Conservation (phyloP, 2,113 vertebrate species). For the Sclerurus mexicanus region DNA sequence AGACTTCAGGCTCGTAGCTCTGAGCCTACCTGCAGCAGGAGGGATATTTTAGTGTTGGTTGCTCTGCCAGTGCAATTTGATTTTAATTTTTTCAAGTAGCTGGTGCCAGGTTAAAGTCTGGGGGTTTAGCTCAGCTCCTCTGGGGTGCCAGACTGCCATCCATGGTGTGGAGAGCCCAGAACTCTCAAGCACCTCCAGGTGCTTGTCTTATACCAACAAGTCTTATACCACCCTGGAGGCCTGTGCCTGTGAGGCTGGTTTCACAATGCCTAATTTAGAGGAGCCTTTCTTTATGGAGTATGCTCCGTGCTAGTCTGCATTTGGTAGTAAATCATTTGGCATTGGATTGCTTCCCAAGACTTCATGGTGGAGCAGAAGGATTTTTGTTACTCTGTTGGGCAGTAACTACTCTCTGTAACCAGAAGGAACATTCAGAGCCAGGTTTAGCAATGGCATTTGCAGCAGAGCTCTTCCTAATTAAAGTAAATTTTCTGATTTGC, state of each 20-base stretch:
- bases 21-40: not conserved
- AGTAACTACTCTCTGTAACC: not conserved
- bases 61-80: not conserved
- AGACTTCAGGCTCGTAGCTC: not conserved
- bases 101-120: not conserved
- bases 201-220: not conserved
- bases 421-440: not conserved
- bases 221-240: not conserved
- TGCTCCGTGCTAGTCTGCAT: not conserved
- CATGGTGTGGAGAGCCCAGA: not conserved
- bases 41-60: not conserved
- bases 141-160: not conserved
- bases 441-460: not conserved
- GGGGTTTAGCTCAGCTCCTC: not conserved
- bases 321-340: not conserved
- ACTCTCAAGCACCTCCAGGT: not conserved
- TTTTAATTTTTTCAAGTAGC: not conserved
- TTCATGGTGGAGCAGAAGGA: not conserved
- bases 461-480: not conserved
- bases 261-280: not conserved
- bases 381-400: not conserved
- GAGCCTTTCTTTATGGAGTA: not conserved
- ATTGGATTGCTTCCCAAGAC: conserved; percentile 2
- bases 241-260: not conserved
- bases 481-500: not conserved